A percentile compares a stretch with the other conserved stretches of the same genome.
Conservation (phyloP, 2,888 invertebrate genomes). For the Eumacrocentrus americanus region DNA sequence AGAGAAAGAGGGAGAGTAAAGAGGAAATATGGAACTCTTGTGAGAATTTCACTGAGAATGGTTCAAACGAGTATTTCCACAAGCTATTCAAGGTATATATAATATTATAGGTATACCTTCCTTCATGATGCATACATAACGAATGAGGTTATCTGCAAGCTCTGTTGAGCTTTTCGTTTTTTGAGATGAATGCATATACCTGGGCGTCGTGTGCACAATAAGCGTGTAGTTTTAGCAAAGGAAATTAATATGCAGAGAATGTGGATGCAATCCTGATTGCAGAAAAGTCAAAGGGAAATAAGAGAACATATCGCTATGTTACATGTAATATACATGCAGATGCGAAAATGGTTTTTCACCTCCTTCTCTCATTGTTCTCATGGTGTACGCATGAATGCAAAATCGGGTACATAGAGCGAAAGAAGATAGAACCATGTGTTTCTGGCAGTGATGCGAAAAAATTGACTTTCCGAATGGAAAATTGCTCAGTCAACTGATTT, state of each 20-base stretch:
- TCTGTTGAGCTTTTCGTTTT: too few species aligned
- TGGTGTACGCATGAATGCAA: background rate
- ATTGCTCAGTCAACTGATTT: slow-evolving; percentile 5
- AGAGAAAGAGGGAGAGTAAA: too few species aligned
- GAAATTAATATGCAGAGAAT: background rate
- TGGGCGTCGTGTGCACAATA: background rate
- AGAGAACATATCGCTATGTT: background rate
- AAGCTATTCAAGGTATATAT: too few species aligned
- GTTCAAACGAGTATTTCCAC: too few species aligned
- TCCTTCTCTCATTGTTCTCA: background rate
- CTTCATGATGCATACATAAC: too few species aligned
- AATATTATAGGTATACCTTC: too few species aligned
- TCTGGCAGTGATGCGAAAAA: slow-evolving; percentile 35
- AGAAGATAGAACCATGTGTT: slow-evolving; percentile 22
- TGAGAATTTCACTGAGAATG: too few species aligned
- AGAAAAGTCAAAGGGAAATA: background rate
- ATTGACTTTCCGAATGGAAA: slow-evolving; percentile 31
- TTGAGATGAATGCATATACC: background rate
- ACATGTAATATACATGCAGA: background rate
- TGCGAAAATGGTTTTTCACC: background rate
- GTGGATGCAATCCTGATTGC: background rate
- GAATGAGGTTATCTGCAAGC: too few species aligned
- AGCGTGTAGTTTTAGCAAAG: background rate
- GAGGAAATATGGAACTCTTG: too few species aligned
- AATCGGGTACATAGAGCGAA: slow-evolving; percentile 5